Base-by-base conservation (phyloP, 2,888 invertebrate genomes). In the Drosophila helvetica region DNA sequence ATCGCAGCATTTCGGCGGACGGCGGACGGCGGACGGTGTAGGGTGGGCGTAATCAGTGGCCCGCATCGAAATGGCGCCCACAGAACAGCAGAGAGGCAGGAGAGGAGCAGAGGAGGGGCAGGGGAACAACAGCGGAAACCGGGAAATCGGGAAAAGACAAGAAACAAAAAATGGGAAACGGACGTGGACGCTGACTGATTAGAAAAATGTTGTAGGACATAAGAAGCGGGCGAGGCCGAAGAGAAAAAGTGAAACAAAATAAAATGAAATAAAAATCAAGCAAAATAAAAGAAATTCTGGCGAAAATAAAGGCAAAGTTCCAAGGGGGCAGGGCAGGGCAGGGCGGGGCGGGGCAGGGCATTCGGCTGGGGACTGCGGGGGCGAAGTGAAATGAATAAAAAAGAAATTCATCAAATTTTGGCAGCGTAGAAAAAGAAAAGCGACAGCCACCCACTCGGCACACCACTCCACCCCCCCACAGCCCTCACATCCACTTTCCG, bases 331-430 rank as follows among this genome's bases (percentile, higher is more conserved):
- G 22, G 45, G 22, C 22, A 22, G 22, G 18, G 19, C 27, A 30
- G 30, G 30, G 22, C 2, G 3, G 18, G 38, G 22, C 43, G 27
- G 45, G 47, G 27, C 27, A 27, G 47, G 43, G n/a, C 51, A 38
- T n/a, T 15, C 15, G 15, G 2, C 38, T 15, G 38, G 38, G 38
- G 38, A 38, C 38, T 38, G 38, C 7, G 27, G 27, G 27, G 27
- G 27, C 27, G 27, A 27, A 27, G 27, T 38, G 45, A 80, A 82
- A 86, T 80, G 78, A 83, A 86, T 86, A 82, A 87, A 87, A 87
- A 86, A 79, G 80, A 78, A 88, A 84, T 85, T 88, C 86, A 87
- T 88, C 86, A 84, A 84, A 88, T 79, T 88, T 88, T 73, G 86
- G 83, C 74, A 87, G 80, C 80, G 78, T 70, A 78, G 76, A 76